A percentile compares a stretch with the other conserved stretches of the same genome.
Evolutionary conservation across 2,113 vertebrate genomes (phyloP).

Genomic region (Syngnathus scovelli): DNA sequence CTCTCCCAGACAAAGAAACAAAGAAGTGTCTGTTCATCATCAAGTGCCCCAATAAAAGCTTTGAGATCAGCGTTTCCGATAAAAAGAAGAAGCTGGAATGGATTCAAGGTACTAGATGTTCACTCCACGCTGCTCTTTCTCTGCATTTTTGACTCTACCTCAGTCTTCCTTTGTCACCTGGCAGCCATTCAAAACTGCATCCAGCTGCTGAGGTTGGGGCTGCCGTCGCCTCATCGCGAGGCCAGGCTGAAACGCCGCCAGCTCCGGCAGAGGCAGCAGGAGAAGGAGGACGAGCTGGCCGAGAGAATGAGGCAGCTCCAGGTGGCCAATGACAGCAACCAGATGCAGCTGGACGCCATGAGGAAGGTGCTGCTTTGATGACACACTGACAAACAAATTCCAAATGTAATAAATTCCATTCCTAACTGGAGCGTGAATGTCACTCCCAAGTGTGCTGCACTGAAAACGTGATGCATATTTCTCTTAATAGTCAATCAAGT

Average conservation of each 20-base stretch:
- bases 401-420: background rate
- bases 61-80: constrained; percentile 92
- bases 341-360: constrained; percentile 85
- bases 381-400: constrained; percentile 1
- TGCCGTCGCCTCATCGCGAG: constrained; percentile 82
- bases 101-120: constrained; percentile 81
- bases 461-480: background rate
- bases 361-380: constrained; percentile 72
- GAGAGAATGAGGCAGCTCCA: constrained; percentile 86
- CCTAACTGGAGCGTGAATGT: background rate
- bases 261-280: constrained; percentile 78
- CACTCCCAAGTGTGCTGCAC: background rate
- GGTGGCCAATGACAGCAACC: constrained; percentile 83
- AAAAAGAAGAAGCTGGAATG: constrained; percentile 98
- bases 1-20: constrained; percentile 89
- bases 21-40: constrained; percentile 92
- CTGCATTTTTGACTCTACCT: no score
- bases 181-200: constrained; percentile 85
- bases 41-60: constrained; percentile 86
- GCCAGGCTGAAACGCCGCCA: constrained; percentile 81
- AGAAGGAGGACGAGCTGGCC: constrained; percentile 80
- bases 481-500: no score
- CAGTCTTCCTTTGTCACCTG: background rate
- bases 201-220: constrained; percentile 75
- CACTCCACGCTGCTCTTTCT: background rate